Conservation (phyloP, 2,113 vertebrate species). For the Nothoprocta perdicaria region DNA sequence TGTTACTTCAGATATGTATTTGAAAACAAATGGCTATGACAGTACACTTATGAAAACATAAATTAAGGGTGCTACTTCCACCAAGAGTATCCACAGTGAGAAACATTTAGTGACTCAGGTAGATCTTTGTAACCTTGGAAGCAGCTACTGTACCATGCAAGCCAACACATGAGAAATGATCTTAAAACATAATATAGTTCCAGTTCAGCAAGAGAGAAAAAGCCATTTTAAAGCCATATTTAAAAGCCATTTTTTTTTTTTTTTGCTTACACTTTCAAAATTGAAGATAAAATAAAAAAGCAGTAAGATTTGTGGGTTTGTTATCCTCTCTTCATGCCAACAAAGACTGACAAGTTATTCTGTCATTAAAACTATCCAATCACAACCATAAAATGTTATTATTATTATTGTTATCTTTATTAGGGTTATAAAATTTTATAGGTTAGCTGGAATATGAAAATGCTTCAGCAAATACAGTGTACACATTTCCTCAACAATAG, state of each 20-base stretch:
- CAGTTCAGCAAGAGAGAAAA: constrained; percentile 11
- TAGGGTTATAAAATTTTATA: background rate
- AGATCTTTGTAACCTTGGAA: constrained; percentile 38
- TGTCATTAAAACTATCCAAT: background rate
- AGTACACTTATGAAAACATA: constrained; percentile 41
- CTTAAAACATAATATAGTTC: constrained; percentile 19
- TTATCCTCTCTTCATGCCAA: background rate
- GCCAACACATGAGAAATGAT: background rate
- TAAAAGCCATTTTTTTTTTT: background rate
- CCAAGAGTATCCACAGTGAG: constrained; percentile 15
- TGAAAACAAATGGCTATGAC: constrained; percentile 49
- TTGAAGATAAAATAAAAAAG: background rate
- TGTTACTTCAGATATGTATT: constrained; percentile 16
- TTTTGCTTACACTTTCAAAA: background rate
- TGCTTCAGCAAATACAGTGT: background rate
- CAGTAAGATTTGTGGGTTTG: background rate
- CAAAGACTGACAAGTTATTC: background rate
- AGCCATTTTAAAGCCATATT: background rate
- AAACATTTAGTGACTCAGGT: background rate
- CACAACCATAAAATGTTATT: background rate
- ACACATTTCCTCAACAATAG: background rate
- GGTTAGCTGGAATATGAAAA: background rate
- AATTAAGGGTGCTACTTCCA: background rate
- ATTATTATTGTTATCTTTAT: constrained; percentile 2
- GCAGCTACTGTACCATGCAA: background rate